Conservation (phyloP, 1,140 invertebrate genomes). For the Venustaconcha ellipsiformis region DNA sequence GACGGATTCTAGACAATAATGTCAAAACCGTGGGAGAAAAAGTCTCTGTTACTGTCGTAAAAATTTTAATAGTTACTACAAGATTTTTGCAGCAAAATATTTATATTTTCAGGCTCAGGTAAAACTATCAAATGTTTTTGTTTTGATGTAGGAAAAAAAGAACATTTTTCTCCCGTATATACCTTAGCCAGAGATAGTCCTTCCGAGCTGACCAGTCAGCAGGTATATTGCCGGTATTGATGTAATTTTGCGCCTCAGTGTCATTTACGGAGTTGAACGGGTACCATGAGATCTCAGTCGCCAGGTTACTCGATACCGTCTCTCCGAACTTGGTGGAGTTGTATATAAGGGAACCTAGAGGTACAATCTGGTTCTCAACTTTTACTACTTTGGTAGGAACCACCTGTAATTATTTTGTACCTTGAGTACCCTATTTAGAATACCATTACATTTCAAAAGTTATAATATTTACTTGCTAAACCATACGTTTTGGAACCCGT, state of each 20-base stretch:
- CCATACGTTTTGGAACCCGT: too few relatives aligned
- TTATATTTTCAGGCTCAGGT: too few relatives aligned
- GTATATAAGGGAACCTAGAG: slow-evolving; percentile 27
- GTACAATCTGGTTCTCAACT: slow-evolving; percentile 29
- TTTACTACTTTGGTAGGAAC: slow-evolving; percentile 25
- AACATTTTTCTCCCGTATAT: not conserved
- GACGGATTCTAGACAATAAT: too few relatives aligned
- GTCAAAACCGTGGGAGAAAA: too few relatives aligned
- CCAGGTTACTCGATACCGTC: slow-evolving; percentile 13
- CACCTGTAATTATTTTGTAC: slow-evolving; percentile 22
- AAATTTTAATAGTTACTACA: too few relatives aligned
- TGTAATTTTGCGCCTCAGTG: slow-evolving; percentile 15
- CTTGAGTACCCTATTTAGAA: not conserved
- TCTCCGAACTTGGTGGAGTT: slow-evolving; percentile 26
- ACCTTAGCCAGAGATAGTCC: slow-evolving; percentile 38
- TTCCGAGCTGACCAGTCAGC: slow-evolving; percentile 22
- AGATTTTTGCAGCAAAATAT: too few relatives aligned
- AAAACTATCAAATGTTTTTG: too few relatives aligned
- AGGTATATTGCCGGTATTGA: slow-evolving; percentile 11
- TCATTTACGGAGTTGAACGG: slow-evolving; percentile 16
- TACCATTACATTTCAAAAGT: too few relatives aligned
- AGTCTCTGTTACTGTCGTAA: too few relatives aligned
- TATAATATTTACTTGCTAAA: too few relatives aligned
- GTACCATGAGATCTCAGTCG: too few relatives aligned
- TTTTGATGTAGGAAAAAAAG: too few relatives aligned